Conservation (phyloP, 2,797 vertebrate genomes). For the Arvicola amphibius region DNA sequence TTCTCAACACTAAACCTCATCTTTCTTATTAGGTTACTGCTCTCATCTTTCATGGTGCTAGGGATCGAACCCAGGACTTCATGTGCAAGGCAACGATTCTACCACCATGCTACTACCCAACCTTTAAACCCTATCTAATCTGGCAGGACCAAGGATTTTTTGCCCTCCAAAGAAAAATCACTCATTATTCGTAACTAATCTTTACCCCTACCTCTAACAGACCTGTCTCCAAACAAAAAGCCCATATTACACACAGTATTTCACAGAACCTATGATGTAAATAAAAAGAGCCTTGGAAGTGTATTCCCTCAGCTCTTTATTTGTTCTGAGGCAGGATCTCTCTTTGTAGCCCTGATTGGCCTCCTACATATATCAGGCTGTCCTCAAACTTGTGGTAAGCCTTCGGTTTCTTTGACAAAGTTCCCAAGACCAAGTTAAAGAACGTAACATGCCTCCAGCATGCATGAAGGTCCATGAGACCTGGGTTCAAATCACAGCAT, state of each 20-base stretch:
- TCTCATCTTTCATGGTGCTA: background rate
- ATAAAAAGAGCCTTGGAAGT: background rate
- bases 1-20: background rate
- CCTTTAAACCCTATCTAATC: slow-evolving; percentile 22
- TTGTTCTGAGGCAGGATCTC: background rate
- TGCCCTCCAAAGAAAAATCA: background rate
- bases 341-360: background rate
- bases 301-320: background rate
- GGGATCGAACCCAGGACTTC: background rate
- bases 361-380: background rate
- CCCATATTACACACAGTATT: background rate
- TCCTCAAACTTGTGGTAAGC: background rate
- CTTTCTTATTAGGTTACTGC: background rate
- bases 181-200: background rate
- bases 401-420: background rate
- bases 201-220: slow-evolving; percentile 10
- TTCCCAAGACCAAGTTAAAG: background rate
- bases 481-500: background rate
- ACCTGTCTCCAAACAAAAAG: background rate
- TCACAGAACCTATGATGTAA: slow-evolving; percentile 4
- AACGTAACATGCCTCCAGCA: background rate
- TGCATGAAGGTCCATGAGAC: background rate
- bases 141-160: slow-evolving; percentile 37
- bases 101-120: background rate
- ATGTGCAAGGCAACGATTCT: background rate